Conservation (phyloP, 2,888 invertebrate genomes). For the Amiota minor region DNA sequence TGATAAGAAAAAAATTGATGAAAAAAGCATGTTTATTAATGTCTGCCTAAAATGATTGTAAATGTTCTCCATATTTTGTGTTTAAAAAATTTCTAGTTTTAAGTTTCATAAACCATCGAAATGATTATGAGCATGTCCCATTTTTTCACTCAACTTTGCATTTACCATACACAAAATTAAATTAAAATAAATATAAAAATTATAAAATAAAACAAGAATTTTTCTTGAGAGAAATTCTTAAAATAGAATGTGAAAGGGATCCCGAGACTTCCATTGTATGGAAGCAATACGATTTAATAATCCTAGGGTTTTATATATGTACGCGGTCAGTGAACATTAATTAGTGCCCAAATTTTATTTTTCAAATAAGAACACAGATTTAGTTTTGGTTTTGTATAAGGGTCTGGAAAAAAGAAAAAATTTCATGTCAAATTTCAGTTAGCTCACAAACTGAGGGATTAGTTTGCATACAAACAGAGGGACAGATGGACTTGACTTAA, state of each 20-base stretch:
- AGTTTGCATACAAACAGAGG: no score
- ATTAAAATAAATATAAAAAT: constrained; percentile 4
- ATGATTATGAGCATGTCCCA: neutral
- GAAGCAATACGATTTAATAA: no score
- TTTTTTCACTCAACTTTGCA: neutral
- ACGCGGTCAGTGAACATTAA: no score
- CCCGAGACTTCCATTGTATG: no score
- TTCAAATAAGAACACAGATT: no score
- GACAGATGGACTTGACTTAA: no score
- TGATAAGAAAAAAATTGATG: neutral
- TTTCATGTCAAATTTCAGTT: no score
- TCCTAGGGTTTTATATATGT: no score
- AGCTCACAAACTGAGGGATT: no score
- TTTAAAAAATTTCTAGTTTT: constrained; percentile 18
- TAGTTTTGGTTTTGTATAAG: no score
- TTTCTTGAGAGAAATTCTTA: neutral
- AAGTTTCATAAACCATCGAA: neutral
- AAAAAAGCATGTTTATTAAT: constrained; percentile 8
- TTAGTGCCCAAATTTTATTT: no score
- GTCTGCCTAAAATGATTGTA: neutral
- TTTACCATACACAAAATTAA: constrained; percentile 10
- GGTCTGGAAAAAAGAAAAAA: no score
- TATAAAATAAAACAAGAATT: neutral
- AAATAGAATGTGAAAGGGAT: neutral
- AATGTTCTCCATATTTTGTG: constrained; percentile 38